These are phyloP conservation scores for Prosapia bicincta DNA, from an alignment of 2,888 invertebrate species.

Conservation along the genomic window DNA sequence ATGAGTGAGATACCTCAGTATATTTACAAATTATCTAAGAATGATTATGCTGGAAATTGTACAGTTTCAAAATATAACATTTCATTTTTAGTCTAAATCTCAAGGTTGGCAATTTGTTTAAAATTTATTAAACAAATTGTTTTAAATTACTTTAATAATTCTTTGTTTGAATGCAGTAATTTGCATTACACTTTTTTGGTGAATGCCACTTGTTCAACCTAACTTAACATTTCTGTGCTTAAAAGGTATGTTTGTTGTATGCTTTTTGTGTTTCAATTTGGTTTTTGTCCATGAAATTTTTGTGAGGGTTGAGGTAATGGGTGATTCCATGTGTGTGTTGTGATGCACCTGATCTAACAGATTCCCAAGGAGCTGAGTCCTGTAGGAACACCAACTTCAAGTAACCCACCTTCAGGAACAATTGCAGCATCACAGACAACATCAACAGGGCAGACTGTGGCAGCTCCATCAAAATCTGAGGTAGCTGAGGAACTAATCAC, in stretches of 20 bases:
- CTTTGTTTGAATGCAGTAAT: no score
- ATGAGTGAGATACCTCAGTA: no score
- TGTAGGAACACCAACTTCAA: background rate
- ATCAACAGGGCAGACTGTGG: constrained; percentile 38
- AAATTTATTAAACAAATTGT: no score
- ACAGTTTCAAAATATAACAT: no score
- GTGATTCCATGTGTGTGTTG: constrained; percentile 1
- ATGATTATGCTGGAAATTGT: no score
- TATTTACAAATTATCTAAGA: no score
- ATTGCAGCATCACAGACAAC: constrained; percentile 38
- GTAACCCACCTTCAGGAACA: background rate
- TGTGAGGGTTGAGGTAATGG: background rate
- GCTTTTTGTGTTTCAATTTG: background rate
- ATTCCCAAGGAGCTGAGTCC: constrained; percentile 8
- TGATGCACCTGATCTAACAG: background rate
- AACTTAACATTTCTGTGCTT: background rate
- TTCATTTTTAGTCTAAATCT: no score
- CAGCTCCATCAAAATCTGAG: background rate
- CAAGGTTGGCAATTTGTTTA: no score
- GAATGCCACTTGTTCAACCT: no score
- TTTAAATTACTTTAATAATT: no score
- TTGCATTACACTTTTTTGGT: no score
- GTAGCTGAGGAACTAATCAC: constrained; percentile 38
- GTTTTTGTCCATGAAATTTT: background rate
- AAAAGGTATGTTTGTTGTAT: background rate